A percentile compares a stretch with the other conserved stretches of the same genome.
These are phyloP conservation scores for Hyperoodon ampullatus DNA, from an alignment of 2,113 vertebrate species.

Conservation along the genomic window DNA sequence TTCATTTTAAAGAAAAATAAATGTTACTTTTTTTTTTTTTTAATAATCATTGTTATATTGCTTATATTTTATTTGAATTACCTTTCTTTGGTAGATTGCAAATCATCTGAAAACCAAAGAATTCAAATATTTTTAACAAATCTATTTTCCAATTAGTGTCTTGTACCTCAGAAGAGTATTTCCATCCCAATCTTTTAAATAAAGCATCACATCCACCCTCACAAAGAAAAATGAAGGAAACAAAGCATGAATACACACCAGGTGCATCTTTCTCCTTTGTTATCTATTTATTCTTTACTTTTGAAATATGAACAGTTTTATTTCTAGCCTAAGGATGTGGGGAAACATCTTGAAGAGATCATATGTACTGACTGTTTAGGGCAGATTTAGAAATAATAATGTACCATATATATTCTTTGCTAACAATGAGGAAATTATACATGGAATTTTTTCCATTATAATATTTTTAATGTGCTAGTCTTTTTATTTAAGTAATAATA, in stretches of 20 bases:
- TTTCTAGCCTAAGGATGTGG: not conserved
- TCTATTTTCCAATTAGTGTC: not conserved
- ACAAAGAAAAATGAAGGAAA: not conserved
- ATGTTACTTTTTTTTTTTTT: not conserved
- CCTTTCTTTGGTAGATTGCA: not conserved
- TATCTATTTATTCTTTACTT: not conserved
- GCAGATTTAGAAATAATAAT: not conserved
- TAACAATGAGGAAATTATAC: not conserved
- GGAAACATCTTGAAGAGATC: not conserved
- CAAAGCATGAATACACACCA: not conserved
- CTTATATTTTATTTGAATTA: not conserved
- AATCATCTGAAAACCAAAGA: not conserved
- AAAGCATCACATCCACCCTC: not conserved
- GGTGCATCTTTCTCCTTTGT: rapidly evolving
- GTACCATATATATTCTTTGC: not conserved
- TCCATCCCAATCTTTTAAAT: not conserved
- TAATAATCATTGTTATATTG: not conserved
- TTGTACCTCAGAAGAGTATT: not conserved
- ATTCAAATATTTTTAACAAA: not conserved
- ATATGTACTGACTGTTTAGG: not conserved
- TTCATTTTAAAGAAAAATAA: conserved; percentile 16
- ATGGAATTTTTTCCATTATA: not conserved
- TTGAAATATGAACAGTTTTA: not conserved
- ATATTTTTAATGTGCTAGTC: not conserved
- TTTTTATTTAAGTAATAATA: not conserved